A percentile compares a stretch with the other conserved stretches of the same genome.
Conservation (phyloP, 2,113 vertebrate species). For the Oxyura jamaicensis region DNA sequence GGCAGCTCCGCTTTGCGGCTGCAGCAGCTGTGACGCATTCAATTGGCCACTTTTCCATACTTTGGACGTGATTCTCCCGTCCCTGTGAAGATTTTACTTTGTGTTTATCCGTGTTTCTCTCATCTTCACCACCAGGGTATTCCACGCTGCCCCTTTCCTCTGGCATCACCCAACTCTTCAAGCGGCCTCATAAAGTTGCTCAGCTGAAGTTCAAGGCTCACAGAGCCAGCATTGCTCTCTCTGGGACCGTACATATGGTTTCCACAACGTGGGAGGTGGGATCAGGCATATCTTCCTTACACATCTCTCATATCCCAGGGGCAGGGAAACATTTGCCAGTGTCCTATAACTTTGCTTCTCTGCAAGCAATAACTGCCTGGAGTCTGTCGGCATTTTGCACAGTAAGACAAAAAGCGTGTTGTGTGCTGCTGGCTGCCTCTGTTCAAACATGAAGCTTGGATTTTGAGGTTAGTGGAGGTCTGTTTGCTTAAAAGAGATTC, state of each 20-base stretch:
- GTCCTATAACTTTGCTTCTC: not conserved
- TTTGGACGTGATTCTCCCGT: not conserved
- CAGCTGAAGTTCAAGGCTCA: not conserved
- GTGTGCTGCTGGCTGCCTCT: not conserved
- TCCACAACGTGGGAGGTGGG: not conserved
- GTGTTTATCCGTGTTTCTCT: rapidly evolving
- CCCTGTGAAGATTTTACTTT: not conserved
- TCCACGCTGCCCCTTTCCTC: not conserved
- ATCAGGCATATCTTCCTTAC: not conserved
- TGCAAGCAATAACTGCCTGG: not conserved
- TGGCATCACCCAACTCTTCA: not conserved
- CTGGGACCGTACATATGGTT: rapidly evolving
- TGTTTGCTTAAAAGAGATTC: not conserved
- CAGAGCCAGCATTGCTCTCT: not conserved
- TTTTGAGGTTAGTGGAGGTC: not conserved
- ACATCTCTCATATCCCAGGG: not conserved
- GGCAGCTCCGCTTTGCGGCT: not conserved
- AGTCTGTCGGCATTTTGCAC: not conserved
- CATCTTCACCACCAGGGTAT: rapidly evolving
- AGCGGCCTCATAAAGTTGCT: not conserved
- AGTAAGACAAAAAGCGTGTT: not conserved
- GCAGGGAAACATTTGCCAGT: not conserved
- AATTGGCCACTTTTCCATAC: not conserved
- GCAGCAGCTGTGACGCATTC: not conserved
- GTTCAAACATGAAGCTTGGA: not conserved